Conservation (phyloP, 2,797 vertebrate genomes). For the Pseudochirops corinnae region DNA sequence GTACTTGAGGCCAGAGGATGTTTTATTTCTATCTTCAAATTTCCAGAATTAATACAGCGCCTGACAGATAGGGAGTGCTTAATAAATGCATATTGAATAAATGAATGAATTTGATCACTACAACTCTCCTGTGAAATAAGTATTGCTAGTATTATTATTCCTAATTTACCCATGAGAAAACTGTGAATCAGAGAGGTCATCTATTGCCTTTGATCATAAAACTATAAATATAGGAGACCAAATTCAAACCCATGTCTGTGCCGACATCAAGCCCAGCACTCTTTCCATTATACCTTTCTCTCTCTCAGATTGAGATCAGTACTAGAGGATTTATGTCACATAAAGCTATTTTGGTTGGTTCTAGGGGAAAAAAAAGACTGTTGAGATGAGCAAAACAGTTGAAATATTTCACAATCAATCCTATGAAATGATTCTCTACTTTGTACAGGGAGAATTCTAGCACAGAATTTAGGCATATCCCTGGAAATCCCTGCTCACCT, state of each 20-base stretch:
- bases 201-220: background rate
- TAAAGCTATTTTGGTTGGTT: accelerated
- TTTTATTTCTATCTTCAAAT: background rate
- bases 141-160: background rate
- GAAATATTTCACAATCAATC: background rate
- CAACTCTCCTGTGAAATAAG: background rate
- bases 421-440: background rate
- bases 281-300: background rate
- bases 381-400: background rate
- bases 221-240: background rate
- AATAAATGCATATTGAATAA: background rate
- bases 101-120: background rate
- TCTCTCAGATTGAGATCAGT: background rate
- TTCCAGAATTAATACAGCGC: background rate
- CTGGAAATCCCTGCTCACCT: background rate
- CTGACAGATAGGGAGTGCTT: background rate
- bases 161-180: background rate
- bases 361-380: background rate
- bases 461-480: background rate
- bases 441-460: background rate
- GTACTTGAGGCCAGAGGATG: background rate
- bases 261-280: background rate
- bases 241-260: background rate
- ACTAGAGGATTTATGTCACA: background rate
- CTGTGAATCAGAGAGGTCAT: background rate